Percentiles rank a stretch among this genome's conserved stretches.
These are phyloP conservation scores for Pandion haliaetus DNA, from an alignment of 2,113 vertebrate species.

Conservation along the genomic window DNA sequence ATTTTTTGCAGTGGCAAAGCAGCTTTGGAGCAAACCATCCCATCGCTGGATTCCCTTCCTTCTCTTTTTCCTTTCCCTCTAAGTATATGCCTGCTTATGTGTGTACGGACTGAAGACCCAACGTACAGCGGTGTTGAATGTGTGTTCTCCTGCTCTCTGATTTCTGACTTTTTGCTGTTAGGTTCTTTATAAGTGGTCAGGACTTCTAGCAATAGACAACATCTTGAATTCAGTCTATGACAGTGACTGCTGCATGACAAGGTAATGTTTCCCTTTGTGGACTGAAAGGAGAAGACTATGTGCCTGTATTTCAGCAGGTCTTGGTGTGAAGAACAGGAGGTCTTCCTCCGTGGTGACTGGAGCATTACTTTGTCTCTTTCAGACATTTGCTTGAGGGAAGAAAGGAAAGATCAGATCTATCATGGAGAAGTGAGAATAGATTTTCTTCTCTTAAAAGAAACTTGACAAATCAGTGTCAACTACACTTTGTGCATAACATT, in stretches of 20 bases:
- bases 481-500: not conserved
- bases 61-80: not conserved
- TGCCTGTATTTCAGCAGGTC: not conserved
- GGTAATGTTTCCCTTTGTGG: not conserved
- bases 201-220: not conserved
- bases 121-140: not conserved
- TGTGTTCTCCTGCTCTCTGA: not conserved
- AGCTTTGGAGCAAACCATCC: not conserved
- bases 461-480: not conserved
- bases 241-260: fast-evolving
- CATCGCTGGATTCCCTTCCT: not conserved
- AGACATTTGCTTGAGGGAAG: not conserved
- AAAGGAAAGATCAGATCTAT: not conserved
- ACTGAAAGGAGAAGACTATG: not conserved
- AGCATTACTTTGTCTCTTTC: not conserved
- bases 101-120: not conserved
- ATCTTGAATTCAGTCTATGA: not conserved
- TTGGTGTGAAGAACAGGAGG: not conserved
- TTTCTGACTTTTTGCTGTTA: not conserved
- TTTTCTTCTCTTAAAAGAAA: not conserved
- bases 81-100: not conserved
- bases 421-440: not conserved
- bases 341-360: not conserved
- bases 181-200: not conserved
- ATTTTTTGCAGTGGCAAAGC: not conserved